Base-by-base conservation (phyloP, 2,888 invertebrate genomes). In the Neoascia interrupta region DNA sequence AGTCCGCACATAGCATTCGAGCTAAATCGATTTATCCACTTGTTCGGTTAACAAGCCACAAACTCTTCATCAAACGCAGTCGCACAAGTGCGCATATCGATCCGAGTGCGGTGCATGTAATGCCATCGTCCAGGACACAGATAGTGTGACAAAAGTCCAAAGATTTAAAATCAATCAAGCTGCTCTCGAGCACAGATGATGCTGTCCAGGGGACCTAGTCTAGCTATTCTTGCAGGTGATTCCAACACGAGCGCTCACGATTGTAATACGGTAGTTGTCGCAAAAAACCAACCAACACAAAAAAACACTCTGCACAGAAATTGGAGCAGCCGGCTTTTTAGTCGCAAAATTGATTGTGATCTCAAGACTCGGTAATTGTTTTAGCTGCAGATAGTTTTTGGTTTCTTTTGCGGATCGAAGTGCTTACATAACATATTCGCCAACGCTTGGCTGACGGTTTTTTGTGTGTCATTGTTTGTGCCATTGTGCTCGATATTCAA, bases 401-500 rank as follows among this genome's bases (percentile, higher is more conserved):
- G 4, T 26, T 69, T 66, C 28, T 73, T 41, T 49, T 11, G 41
- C n/a, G 31, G 10, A 6, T 21, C 36, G 5, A 47, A 39, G 15
- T 47, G 21, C 73, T 79, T 79, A 68, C 68, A 73, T 79, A 79
- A 79, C 41, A n/a, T n/a, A 49, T 21, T 73, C 60, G 73, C 79
- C 47, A 79, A 66, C 79, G 73, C 47, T 53, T 45, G 45, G 45
- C 47, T 53, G 76, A 72, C n/a, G n/a, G 60, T 60, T 64, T 45
- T 63, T 64, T 79, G 28, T 79, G 41, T 79, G 72, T 79, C 66
- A 66, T 60, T 54, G 61, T 73, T 51, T 66, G 43, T 79, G 61
- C 56, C 79, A 79, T 79, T 79, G 73, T 79, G 45, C 68, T 56
- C 79, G 16, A 79, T 79, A 79, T 66, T 47, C 73, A 73, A 79